A percentile compares a stretch with the other conserved stretches of the same genome.
These are phyloP conservation scores for Lepus europaeus DNA, from an alignment of 2,113 vertebrate species.

Conservation along the genomic window DNA sequence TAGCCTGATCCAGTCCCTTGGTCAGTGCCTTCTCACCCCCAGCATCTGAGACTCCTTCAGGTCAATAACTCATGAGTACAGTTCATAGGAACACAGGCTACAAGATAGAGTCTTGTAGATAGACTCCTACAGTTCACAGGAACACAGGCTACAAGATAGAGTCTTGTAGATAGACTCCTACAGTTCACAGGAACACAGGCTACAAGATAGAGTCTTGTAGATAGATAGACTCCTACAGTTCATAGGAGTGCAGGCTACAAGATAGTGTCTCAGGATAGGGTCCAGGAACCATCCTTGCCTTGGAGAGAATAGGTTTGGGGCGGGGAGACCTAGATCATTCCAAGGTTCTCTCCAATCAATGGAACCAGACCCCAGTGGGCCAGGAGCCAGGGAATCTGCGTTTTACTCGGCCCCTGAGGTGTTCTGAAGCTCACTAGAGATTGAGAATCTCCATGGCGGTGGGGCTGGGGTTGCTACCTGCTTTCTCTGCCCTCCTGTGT, in stretches of 20 bases:
- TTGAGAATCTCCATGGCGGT: background rate
- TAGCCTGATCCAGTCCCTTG: rapidly evolving
- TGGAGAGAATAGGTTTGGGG: background rate
- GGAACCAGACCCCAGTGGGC: background rate
- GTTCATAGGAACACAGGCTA: background rate
- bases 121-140: background rate
- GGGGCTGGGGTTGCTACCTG: no score
- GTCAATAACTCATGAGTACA: background rate
- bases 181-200: no score
- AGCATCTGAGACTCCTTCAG: background rate
- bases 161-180: no score
- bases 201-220: background rate
- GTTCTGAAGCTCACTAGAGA: background rate
- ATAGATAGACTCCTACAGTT: no score
- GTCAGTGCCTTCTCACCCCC: background rate
- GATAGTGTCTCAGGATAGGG: background rate
- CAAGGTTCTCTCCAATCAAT: background rate
- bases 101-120: background rate
- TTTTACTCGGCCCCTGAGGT: background rate
- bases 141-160: background rate
- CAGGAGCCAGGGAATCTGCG: background rate
- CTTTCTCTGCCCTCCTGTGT: background rate
- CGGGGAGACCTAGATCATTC: rapidly evolving
- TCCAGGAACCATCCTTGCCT: background rate
- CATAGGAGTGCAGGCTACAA: no score